phyloP scores from a whole-genome alignment of 1,140 invertebrate genomes.

The Neuroterus valhalla region DNA sequence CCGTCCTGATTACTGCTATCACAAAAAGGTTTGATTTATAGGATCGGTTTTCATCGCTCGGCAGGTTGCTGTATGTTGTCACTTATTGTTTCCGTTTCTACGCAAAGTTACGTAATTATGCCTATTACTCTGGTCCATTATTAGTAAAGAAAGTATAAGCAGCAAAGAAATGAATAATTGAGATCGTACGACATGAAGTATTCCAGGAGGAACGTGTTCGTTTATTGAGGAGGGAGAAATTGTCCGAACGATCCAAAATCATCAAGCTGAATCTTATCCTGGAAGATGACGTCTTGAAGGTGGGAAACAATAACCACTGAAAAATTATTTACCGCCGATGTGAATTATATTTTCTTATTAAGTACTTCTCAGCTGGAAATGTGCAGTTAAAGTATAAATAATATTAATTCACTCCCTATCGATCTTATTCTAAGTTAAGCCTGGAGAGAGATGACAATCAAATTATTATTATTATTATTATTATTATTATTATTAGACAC shows the following conservation, averaged over 20 bases:
- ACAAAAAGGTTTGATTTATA: not conserved
- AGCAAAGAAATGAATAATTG: not conserved
- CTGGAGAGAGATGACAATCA: not conserved
- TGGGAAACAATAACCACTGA: not conserved
- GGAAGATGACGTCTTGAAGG: not conserved
- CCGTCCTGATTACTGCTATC: not conserved
- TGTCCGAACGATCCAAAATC: not conserved
- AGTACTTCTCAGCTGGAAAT: not conserved
- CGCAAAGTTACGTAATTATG: not conserved
- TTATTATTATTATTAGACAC: too few species aligned
- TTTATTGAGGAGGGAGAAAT: not conserved
- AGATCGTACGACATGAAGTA: not conserved
- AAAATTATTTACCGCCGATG: not conserved
- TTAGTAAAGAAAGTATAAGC: not conserved
- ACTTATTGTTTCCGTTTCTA: not conserved
- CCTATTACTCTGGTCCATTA: not conserved
- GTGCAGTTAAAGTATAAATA: not conserved
- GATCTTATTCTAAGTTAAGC: not conserved
- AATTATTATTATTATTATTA: too few species aligned
- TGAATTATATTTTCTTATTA: not conserved
- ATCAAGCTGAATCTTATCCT: not conserved
- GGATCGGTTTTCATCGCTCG: not conserved
- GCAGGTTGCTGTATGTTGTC: not conserved
- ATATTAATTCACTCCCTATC: not conserved
- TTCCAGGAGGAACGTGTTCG: not conserved